Evolutionary conservation across 2,888 invertebrate genomes (phyloP).

Genomic region (Melinopterus prodromus): DNA sequence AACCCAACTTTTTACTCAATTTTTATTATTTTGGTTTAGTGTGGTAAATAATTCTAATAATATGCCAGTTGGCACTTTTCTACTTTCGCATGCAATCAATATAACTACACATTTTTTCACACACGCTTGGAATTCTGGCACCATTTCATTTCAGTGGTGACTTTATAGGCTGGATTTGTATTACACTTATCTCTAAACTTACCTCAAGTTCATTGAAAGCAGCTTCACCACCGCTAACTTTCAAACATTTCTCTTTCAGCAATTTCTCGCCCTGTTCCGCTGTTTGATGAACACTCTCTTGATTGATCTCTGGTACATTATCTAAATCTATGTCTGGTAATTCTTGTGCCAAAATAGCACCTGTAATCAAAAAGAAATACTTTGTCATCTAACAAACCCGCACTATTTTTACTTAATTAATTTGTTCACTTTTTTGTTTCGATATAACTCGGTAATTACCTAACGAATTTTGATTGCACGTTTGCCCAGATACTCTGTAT

Average conservation of each 20-base stretch:
- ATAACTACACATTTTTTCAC: too few relatives aligned
- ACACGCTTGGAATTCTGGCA: too few relatives aligned
- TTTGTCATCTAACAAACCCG: background rate
- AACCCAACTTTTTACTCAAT: too few relatives aligned
- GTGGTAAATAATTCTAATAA: too few relatives aligned
- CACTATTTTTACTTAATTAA: background rate
- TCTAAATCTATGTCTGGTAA: conserved; percentile 44
- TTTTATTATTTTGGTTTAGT: too few relatives aligned
- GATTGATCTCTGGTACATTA: conserved; percentile 44
- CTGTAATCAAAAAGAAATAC: background rate
- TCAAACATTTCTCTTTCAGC: conserved; percentile 72
- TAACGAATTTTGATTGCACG: too few relatives aligned
- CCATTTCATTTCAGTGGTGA: too few relatives aligned
- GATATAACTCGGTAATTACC: too few relatives aligned
- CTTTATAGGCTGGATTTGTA: background rate
- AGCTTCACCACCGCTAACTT: conserved; percentile 67
- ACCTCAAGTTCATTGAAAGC: conserved; percentile 66
- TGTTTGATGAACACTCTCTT: conserved; percentile 55
- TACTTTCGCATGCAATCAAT: too few relatives aligned
- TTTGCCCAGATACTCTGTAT: too few relatives aligned
- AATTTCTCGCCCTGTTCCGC: conserved; percentile 57
- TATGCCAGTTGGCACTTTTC: too few relatives aligned
- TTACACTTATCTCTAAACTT: conserved; percentile 42
- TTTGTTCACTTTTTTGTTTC: too few relatives aligned
- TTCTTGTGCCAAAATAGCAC: conserved; percentile 30